Evolutionary conservation across 1,140 invertebrate species (phyloP).

Genomic region (Drosophila ficusphila): DNA sequence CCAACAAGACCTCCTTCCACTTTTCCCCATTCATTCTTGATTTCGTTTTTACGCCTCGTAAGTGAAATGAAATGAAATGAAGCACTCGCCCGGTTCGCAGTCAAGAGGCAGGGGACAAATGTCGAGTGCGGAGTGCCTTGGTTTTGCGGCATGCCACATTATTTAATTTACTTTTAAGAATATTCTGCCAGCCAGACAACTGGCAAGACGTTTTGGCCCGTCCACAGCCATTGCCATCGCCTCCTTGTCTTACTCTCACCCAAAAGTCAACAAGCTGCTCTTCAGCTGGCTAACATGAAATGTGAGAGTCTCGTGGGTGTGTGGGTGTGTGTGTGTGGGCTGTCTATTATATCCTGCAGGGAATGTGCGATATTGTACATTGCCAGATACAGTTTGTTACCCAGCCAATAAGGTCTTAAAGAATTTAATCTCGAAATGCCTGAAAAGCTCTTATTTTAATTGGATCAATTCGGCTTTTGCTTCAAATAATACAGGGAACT

Average conservation of each 20-base stretch:
- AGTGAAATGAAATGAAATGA: conserved; percentile 80
- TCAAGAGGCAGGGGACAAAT: conserved; percentile 9
- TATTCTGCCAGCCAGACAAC: conserved; percentile 58
- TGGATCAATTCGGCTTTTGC: not conserved
- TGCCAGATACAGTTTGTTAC: not conserved
- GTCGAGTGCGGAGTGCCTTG: conserved; percentile 41
- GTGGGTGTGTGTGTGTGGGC: conserved; percentile 7
- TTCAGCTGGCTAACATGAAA: conserved; percentile 32
- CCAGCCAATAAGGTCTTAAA: not conserved
- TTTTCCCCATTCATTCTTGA: conserved; percentile 37
- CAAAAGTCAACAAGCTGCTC: conserved; percentile 46
- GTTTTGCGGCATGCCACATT: conserved; percentile 77
- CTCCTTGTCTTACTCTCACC: conserved; percentile 19
- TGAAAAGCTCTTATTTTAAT: not conserved
- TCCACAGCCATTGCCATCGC: not conserved
- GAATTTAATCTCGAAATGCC: not conserved
- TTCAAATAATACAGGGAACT: not conserved
- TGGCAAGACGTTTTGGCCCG: not conserved
- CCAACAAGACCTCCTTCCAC: conserved; percentile 20
- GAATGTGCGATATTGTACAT: conserved; percentile 4
- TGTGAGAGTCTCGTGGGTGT: conserved; percentile 18
- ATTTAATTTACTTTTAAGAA: conserved; percentile 80
- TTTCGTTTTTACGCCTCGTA: conserved; percentile 80
- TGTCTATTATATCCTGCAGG: conserved; percentile 40
- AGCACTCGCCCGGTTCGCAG: conserved; percentile 22